Evolutionary conservation across 1,140 invertebrate genomes (phyloP).

Genomic region (Nilaparvata lugens): DNA sequence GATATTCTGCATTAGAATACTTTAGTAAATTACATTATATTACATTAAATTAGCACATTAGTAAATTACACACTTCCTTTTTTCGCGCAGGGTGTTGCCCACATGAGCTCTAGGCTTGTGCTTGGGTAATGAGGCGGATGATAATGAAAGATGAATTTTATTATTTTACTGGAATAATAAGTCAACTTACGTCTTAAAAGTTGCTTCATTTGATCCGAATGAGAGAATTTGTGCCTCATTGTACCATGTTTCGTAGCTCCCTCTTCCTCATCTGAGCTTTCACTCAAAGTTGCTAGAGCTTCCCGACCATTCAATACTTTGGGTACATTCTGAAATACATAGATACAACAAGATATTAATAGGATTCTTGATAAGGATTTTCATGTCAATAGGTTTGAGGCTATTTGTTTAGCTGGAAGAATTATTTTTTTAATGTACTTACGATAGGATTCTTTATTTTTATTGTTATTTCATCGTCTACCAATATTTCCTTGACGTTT

Average conservation of each 20-base stretch:
- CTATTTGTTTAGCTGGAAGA: no score
- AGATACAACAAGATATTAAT: background rate
- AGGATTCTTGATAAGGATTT: no score
- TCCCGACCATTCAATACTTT: slow-evolving; percentile 67
- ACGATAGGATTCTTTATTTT: slow-evolving; percentile 27
- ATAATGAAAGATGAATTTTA: no score
- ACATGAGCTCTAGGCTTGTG: no score
- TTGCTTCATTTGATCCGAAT: slow-evolving; percentile 56
- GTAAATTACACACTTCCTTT: no score
- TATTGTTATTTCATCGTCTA: slow-evolving; percentile 24
- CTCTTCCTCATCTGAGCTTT: slow-evolving; percentile 58
- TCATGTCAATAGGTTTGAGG: no score
- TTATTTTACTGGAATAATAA: no score
- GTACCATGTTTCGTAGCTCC: slow-evolving; percentile 26
- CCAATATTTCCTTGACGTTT: slow-evolving; percentile 12
- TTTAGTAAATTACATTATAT: no score
- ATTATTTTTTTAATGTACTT: slow-evolving; percentile 12
- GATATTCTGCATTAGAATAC: no score
- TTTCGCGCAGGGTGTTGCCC: no score
- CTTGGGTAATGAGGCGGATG: no score
- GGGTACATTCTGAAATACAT: slow-evolving; percentile 19
- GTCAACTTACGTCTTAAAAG: slow-evolving; percentile 53
- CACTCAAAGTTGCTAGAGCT: slow-evolving; percentile 39
- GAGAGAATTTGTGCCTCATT: slow-evolving; percentile 45
- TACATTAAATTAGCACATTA: no score